phyloP scores from a whole-genome alignment of 2,113 vertebrate species.

The Myodes glareolus region DNA sequence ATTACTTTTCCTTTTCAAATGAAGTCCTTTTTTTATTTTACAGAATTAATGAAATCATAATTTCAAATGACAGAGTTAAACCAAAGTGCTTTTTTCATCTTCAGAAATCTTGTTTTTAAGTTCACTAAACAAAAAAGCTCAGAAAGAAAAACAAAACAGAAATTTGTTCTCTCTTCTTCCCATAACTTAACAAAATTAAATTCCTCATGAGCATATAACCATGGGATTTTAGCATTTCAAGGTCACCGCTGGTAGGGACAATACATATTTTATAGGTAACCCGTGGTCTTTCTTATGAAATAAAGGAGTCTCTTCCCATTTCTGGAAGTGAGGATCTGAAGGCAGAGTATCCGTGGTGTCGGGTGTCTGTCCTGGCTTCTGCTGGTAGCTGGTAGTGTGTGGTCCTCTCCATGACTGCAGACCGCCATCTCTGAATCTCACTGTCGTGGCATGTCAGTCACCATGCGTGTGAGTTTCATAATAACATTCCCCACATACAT shows the following conservation, averaged over 20 bases:
- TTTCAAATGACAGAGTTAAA: conserved; percentile 46
- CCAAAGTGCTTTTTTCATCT: conserved; percentile 37
- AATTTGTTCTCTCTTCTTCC: background rate
- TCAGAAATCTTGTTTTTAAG: conserved; percentile 38
- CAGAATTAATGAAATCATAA: conserved; percentile 63
- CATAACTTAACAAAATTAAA: background rate
- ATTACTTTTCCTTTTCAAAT: conserved; percentile 77
- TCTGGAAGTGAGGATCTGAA: background rate
- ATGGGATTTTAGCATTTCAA: background rate
- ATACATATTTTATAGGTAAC: background rate
- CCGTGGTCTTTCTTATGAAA: background rate
- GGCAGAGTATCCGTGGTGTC: too few relatives aligned
- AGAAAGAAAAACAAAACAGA: background rate
- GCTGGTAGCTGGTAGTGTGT: background rate
- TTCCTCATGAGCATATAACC: background rate
- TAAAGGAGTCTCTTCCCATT: background rate
- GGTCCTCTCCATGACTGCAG: background rate
- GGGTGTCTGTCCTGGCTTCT: background rate
- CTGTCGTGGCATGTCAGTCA: background rate
- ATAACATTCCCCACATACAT: too few relatives aligned
- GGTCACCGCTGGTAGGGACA: background rate
- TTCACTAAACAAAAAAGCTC: background rate
- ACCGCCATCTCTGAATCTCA: background rate
- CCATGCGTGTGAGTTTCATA: background rate
- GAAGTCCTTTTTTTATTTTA: conserved; percentile 47